These are phyloP conservation scores for Coleophora flavipennella DNA, from an alignment of 2,888 invertebrate genomes.

Conservation along the genomic window DNA sequence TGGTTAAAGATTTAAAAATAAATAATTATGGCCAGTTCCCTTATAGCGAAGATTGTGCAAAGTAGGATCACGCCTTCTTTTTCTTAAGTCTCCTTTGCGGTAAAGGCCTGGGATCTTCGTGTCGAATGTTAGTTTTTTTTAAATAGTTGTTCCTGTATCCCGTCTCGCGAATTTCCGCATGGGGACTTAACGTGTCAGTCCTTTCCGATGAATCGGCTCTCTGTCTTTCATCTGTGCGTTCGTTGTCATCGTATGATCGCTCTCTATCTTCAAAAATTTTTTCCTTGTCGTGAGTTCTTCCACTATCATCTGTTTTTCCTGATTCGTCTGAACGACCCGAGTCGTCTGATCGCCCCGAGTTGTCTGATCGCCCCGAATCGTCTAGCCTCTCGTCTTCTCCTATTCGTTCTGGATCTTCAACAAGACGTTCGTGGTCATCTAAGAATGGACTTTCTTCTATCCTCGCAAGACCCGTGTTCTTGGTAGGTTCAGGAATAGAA, in stretches of 20 bases:
- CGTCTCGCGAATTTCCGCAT: conserved; percentile 43
- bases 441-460: conserved; percentile 38
- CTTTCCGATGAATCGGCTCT: conserved; percentile 29
- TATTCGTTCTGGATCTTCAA: conserved; percentile 37
- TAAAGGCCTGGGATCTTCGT: conserved; percentile 37
- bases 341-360: conserved; percentile 17
- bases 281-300: conserved; percentile 16
- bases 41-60: not conserved
- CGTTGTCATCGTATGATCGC: conserved; percentile 24
- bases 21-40: conserved; percentile 3
- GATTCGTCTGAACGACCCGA: conserved; percentile 12
- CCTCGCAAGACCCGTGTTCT: conserved; percentile 42
- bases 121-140: conserved; percentile 44
- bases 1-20: not conserved
- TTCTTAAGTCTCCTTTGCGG: not conserved
- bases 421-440: conserved; percentile 41
- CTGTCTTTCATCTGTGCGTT: conserved; percentile 21
- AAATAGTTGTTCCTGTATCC: conserved; percentile 49
- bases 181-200: conserved; percentile 38
- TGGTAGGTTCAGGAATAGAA: conserved; percentile 47
- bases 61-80: not conserved
- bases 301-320: conserved; percentile 11
- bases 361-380: conserved; percentile 23
- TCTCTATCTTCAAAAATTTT: conserved; percentile 25
- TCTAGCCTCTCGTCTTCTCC: conserved; percentile 15